Evolutionary conservation across 2,113 vertebrate species (phyloP), one percentile per base, ranked within the genome.

Genomic region (Corydoras maculifer): DNA sequence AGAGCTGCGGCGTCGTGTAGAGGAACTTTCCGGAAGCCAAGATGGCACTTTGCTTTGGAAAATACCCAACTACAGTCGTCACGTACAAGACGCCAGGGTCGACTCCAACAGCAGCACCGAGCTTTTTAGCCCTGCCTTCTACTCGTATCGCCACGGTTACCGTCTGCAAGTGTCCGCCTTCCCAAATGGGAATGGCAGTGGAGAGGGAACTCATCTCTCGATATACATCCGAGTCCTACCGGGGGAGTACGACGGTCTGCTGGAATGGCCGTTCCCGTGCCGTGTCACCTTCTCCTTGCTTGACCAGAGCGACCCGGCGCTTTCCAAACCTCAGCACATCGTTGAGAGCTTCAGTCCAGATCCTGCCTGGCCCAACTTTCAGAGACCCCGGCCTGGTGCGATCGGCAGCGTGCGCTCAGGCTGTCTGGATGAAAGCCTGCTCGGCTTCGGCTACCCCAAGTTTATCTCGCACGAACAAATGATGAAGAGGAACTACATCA

Each of bases 361-460:
- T 79, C 97, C 97, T 82, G 93, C 94, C 90, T 99, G 97, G 97
- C 98, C 97, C 75, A 98, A 99, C 86, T 99, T 99, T 90, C 97
- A 99, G 86, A 98, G 96, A 80, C 97, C 97, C 0, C 66, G 51
- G 15, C 70, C 77, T 81, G 91, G 75, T 89, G 91, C 61, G 89
- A 84, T 54, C 88, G 96, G 78, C 87, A 94, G 62, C n/a, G 4
- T 79, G 25, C 74, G 77, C 9, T n/a, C 57, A 2, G 57, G 74
- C 81, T 97, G 93, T 77, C 81, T 97, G 90, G 96, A 98, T 30
- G 96, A 97, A 90, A 98, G 94, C 85, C 91, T 94, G 77, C 87
- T 99, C 81, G 97, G 97, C 53, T 99, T 98, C 0, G 96, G 97
- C 49, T 99, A 99, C 83, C 97, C 97, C 83, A 98, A 97, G 81